A percentile compares a stretch with the other conserved stretches of the same genome.
Conservation (phyloP, 2,113 vertebrate genomes). For the Hippolais icterina region DNA sequence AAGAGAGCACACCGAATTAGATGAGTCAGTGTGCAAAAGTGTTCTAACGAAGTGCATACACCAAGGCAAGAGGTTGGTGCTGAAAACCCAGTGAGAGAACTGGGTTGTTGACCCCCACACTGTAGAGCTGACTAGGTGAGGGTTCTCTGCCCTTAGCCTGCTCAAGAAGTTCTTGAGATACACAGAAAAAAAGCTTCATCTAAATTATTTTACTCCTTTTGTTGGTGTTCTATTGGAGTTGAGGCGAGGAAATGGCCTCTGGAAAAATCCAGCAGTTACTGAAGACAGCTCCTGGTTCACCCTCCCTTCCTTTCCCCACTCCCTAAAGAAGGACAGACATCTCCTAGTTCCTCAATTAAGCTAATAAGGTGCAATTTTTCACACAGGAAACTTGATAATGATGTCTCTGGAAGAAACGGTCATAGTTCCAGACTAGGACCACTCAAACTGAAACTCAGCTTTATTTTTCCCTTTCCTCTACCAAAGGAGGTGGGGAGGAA, state of each 20-base stretch:
- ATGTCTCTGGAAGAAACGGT: neutral
- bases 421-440: neutral
- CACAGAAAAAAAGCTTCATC: neutral
- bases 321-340: neutral
- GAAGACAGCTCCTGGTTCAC: neutral
- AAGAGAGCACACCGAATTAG: neutral
- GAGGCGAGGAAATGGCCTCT: neutral
- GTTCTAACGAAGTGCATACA: accelerated
- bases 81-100: neutral
- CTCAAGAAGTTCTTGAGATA: neutral
- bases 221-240: neutral
- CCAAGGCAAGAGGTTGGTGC: neutral
- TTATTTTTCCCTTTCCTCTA: neutral
- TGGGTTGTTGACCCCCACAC: neutral
- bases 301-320: neutral
- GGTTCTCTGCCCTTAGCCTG: neutral
- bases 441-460: neutral
- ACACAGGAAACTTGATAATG: neutral
- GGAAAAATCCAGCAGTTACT: constrained; percentile 18
- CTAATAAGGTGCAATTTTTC: constrained; percentile 68
- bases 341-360: neutral
- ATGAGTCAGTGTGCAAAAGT: neutral
- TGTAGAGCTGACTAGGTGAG: neutral
- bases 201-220: neutral
- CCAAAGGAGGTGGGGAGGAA: neutral